Percentiles rank a stretch among this genome's conserved stretches.
These are phyloP conservation scores for Drosophila cyrtoloma DNA, from an alignment of 2,888 invertebrate species.

Conservation along the genomic window DNA sequence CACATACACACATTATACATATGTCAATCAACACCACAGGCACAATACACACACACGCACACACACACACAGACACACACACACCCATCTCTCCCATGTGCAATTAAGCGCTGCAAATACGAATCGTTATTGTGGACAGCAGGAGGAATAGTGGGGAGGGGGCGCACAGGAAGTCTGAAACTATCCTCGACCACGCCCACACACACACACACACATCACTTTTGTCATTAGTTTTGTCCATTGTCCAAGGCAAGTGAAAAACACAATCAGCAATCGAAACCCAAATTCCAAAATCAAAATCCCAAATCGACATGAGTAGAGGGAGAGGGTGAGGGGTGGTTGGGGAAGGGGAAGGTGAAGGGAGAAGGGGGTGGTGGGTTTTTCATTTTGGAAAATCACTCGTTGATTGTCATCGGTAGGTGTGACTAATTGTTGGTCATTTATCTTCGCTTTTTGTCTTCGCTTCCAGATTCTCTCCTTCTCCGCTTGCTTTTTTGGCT, in stretches of 20 bases:
- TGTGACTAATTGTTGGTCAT: constrained; percentile 81
- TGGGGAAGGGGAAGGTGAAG: not conserved
- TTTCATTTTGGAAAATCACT: constrained; percentile 67
- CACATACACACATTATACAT: constrained; percentile 33
- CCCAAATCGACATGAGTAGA: constrained; percentile 6
- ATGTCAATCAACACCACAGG: constrained; percentile 52
- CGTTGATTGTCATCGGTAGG: constrained; percentile 80
- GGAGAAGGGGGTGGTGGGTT: constrained; percentile 8
- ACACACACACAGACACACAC: not conserved
- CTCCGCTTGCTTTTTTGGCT: constrained; percentile 14
- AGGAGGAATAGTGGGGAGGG: not conserved
- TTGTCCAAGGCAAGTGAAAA: constrained; percentile 50
- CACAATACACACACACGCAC: constrained; percentile 1
- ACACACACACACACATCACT: not conserved
- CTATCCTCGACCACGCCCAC: constrained; percentile 36
- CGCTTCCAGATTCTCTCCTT: constrained; percentile 4
- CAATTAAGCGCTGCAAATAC: constrained; percentile 55
- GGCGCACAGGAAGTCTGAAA: constrained; percentile 1
- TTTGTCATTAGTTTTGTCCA: constrained; percentile 68
- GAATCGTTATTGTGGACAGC: constrained; percentile 3
- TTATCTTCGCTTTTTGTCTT: constrained; percentile 65
- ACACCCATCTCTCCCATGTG: constrained; percentile 19
- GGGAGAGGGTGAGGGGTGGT: no score
- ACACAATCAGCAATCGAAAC: constrained; percentile 28
- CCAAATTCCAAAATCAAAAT: constrained; percentile 6